Conservation (phyloP, 2,113 vertebrate species). For the Lamprotornis superbus region DNA sequence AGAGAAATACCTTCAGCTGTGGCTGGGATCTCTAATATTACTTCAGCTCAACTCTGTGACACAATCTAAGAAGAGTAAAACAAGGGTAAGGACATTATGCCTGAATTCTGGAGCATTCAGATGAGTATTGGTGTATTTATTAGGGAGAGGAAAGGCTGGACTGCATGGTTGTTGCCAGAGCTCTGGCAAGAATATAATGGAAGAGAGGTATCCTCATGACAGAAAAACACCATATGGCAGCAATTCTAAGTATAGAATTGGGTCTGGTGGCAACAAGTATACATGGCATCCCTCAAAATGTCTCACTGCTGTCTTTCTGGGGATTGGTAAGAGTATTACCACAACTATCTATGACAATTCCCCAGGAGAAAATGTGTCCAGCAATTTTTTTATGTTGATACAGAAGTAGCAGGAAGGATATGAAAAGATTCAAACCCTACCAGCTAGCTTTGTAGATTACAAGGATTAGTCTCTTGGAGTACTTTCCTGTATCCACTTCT, state of each 20-base stretch:
- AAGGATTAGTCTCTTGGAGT: background rate
- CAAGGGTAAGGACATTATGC: background rate
- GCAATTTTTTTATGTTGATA: background rate
- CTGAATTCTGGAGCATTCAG: background rate
- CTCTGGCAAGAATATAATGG: background rate
- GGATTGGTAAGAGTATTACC: background rate
- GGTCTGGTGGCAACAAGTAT: background rate
- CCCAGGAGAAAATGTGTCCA: background rate
- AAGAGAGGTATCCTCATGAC: background rate
- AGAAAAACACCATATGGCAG: background rate
- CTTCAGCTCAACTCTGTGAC: background rate
- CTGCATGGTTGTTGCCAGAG: background rate
- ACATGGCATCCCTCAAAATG: background rate
- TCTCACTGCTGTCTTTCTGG: background rate
- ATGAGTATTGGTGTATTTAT: background rate
- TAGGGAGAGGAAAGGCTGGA: background rate
- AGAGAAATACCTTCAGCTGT: background rate
- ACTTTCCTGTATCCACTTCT: background rate
- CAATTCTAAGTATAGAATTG: background rate
- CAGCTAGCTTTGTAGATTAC: background rate
- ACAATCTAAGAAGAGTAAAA: background rate
- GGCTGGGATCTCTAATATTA: background rate
- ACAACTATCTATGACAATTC: background rate
- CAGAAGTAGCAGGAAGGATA: background rate
- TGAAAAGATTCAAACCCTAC: background rate